phyloP scores from a whole-genome alignment of 2,113 vertebrate genomes.

The Mionectes macconnelli region DNA sequence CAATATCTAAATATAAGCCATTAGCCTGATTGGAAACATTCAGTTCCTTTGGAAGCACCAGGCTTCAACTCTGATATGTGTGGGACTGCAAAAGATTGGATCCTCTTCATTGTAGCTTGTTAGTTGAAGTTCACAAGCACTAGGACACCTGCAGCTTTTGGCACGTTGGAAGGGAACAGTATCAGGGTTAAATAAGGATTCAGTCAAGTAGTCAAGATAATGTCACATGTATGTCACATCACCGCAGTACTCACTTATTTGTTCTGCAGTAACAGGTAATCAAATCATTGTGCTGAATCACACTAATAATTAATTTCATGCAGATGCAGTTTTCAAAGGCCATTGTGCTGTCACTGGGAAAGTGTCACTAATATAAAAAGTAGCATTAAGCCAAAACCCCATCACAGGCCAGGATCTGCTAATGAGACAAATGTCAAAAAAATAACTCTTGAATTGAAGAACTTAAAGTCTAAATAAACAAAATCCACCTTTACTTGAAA shows the following conservation, averaged over 20 bases:
- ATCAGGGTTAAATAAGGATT: not conserved
- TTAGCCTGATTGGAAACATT: not conserved
- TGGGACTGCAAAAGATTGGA: not conserved
- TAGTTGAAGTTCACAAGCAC: not conserved
- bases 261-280: not conserved
- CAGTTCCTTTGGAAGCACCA: not conserved
- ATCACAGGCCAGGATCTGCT: not conserved
- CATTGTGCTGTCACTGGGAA: not conserved
- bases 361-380: not conserved
- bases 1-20: not conserved
- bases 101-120: not conserved
- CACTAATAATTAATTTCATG: not conserved
- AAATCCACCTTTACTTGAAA: not conserved
- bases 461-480: not conserved
- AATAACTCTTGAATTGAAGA: not conserved
- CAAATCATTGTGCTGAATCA: not conserved
- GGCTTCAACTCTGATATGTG: not conserved
- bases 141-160: not conserved
- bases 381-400: not conserved
- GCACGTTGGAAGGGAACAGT: not conserved
- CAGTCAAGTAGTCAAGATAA: not conserved
- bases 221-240: not conserved
- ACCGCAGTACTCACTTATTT: not conserved
- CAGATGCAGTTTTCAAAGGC: not conserved
- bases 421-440: not conserved